phyloP scores from a whole-genome alignment of 2,888 invertebrate genomes.

The Athetis lepigone region DNA sequence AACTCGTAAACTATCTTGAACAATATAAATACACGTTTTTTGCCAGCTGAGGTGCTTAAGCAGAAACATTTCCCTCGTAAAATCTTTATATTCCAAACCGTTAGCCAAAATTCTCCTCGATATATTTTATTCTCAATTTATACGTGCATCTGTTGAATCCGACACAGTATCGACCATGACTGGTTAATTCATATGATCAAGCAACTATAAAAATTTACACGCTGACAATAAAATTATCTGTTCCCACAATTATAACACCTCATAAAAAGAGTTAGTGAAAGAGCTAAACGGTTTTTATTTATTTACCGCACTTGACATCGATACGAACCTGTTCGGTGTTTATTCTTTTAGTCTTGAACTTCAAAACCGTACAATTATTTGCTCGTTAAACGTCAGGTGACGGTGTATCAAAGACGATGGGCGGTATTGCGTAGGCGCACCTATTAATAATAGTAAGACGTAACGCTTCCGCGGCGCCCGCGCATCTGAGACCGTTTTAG shows the following conservation, averaged over 20 bases:
- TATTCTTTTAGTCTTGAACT: slow-evolving; percentile 59
- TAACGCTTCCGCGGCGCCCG: slow-evolving; percentile 73
- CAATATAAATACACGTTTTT: no score
- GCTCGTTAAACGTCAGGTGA: slow-evolving; percentile 58
- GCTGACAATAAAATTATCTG: slow-evolving; percentile 46
- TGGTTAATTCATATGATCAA: slow-evolving; percentile 33
- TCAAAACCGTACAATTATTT: slow-evolving; percentile 61
- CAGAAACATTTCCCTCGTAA: neutral
- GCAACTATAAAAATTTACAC: slow-evolving; percentile 51
- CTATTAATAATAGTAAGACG: slow-evolving; percentile 69
- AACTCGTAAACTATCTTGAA: neutral
- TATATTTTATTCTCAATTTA: slow-evolving; percentile 16
- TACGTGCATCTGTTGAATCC: slow-evolving; percentile 37
- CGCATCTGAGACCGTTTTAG: slow-evolving; percentile 64
- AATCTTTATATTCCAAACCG: neutral
- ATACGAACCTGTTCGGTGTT: slow-evolving; percentile 47
- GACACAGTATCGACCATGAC: slow-evolving; percentile 24
- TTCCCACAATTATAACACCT: slow-evolving; percentile 63
- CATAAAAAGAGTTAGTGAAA: slow-evolving; percentile 56
- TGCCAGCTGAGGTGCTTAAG: no score
- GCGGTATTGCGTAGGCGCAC: slow-evolving; percentile 73
- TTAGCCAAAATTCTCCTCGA: slow-evolving; percentile 13
- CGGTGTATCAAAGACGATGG: slow-evolving; percentile 71
- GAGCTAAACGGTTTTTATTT: slow-evolving; percentile 48
- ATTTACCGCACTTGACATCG: slow-evolving; percentile 57